Base-by-base conservation (phyloP, 2,113 vertebrate species). In the Chaetodon trifascialis region DNA sequence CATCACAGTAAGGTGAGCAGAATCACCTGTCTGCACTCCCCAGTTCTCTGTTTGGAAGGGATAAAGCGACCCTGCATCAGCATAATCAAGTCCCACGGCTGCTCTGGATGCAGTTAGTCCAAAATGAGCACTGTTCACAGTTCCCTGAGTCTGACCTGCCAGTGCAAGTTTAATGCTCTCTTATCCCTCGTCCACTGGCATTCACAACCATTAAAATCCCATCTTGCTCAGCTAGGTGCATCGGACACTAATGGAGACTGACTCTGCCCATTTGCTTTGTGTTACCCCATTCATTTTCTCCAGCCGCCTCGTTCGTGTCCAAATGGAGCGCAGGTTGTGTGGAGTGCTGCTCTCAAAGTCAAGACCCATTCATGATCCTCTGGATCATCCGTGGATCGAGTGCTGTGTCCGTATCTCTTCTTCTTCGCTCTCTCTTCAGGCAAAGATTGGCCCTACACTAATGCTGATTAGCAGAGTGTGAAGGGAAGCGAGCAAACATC, bases 231-330 rank as follows among this genome's bases (percentile, higher is more conserved):
- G 86, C 78, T 51, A 62, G 75, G 63, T 91, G 81, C 60, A 55
- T 84, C 65, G 4, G 71, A 83, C 82, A 47, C 67, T 92, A 88
- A 94, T 89, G 79, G 77, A 88, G 70, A 88, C 78, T 82, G 91
- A 91, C 89, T 88, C 78, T 83, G 72, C 38, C 86, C 68, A 73
- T 92, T 93, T 91, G 70, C 78, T 90, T 87, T 88, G 52, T 85
- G 78, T 89, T 85, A 72, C 30, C 46, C 40, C 74, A 40, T 86
- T 90, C 55, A 85, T 92, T 87, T 78, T 62, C 76, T 83, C n/a
- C 59, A 58, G 71, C 71, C 47, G 60, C 66, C 62, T 44, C 34
- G 1, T 40, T 47, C 14, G 38, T 83, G 79, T 77, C 71, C 56
- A 84, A 83, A 67, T 73, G 47, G 68, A 79, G 54, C 0, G 10